phyloP scores from a whole-genome alignment of 2,888 invertebrate species.

The Stenoptilia bipunctidactyla region DNA sequence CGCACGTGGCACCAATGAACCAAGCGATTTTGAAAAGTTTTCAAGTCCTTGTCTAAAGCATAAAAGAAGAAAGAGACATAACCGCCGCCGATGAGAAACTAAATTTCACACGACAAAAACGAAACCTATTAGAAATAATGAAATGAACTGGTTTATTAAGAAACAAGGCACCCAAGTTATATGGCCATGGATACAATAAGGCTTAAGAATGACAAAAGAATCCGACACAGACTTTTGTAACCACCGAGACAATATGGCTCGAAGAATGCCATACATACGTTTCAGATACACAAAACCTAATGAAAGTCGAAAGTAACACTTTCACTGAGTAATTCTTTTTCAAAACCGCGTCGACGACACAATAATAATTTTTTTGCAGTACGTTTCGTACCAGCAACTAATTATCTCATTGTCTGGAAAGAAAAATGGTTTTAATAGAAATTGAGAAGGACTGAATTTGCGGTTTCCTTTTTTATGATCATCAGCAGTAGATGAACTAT shows the following conservation, averaged over 20 bases:
- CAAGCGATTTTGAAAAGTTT: neutral
- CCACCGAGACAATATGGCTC: slow-evolving; percentile 55
- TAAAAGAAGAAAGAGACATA: too few relatives aligned
- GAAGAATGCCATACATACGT: slow-evolving; percentile 48
- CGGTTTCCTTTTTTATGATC: too few relatives aligned
- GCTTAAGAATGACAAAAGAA: neutral
- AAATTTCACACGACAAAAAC: too few relatives aligned
- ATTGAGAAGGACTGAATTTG: too few relatives aligned
- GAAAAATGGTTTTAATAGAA: neutral
- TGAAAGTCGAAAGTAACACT: slow-evolving; percentile 69
- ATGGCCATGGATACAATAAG: too few relatives aligned
- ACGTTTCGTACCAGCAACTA: neutral
- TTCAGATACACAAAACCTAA: slow-evolving; percentile 55
- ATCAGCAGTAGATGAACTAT: too few relatives aligned
- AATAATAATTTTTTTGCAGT: neutral
- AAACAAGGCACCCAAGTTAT: too few relatives aligned
- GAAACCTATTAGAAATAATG: too few relatives aligned
- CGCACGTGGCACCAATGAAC: neutral
- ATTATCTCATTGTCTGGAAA: slow-evolving; percentile 16
- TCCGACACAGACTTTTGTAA: neutral
- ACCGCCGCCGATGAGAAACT: too few relatives aligned
- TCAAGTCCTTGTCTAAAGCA: too few relatives aligned
- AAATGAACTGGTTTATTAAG: too few relatives aligned
- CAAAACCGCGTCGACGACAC: neutral
- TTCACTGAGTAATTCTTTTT: slow-evolving; percentile 37